These are phyloP conservation scores for Neoitamus cyanurus DNA, from an alignment of 2,888 invertebrate species.

Conservation along the genomic window DNA sequence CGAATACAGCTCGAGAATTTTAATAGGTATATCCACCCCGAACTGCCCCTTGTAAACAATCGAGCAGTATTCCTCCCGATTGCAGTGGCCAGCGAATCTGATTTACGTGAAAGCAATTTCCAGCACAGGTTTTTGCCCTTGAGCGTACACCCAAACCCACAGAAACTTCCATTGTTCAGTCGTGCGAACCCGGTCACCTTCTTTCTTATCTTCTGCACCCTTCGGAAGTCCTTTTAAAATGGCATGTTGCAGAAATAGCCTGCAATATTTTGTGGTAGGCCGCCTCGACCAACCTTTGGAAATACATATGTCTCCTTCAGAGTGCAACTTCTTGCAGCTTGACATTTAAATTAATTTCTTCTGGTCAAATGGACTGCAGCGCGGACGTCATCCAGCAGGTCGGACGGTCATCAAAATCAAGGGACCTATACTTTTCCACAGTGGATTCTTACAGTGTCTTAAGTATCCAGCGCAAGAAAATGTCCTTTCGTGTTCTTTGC, in stretches of 20 bases:
- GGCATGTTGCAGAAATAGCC: conserved; percentile 25
- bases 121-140: conserved; percentile 6
- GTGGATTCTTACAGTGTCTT: neutral
- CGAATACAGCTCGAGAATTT: conserved; percentile 8
- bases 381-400: neutral
- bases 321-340: neutral
- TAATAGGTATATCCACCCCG: neutral
- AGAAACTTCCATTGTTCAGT: neutral
- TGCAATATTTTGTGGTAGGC: neutral
- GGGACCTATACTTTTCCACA: neutral
- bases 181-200: conserved; percentile 3
- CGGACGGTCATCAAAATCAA: neutral
- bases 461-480: neutral
- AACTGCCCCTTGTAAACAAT: neutral
- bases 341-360: conserved; percentile 1
- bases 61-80: neutral
- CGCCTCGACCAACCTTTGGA: neutral
- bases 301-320: neutral
- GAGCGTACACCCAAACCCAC: neutral
- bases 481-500: neutral
- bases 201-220: conserved; percentile 13
- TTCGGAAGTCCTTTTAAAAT: neutral
- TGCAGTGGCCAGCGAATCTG: conserved; percentile 9
- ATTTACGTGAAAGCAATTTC: conserved; percentile 18
- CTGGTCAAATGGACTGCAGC: neutral